Percentiles rank a stretch among this genome's conserved stretches.
Evolutionary conservation across 1,140 invertebrate genomes (phyloP).

Genomic region (Hestina assimilis): DNA sequence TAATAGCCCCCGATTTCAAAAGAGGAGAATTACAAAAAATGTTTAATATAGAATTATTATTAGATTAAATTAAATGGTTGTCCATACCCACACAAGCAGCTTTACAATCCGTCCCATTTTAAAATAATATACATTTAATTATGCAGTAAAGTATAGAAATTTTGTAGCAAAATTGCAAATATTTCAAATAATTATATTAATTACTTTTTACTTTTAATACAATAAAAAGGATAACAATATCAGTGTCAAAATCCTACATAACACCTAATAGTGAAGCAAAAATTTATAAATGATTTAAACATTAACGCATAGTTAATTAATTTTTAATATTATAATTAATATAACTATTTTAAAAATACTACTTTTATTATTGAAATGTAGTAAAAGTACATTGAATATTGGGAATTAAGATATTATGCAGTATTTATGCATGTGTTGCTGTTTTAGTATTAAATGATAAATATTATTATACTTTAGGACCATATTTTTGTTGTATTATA

Average conservation of each 20-base stretch:
- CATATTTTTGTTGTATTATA: conserved; percentile 15
- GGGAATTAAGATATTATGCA: conserved; percentile 14
- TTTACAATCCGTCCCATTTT: conserved; percentile 54
- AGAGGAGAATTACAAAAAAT: conserved; percentile 72
- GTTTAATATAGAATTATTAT: conserved; percentile 72
- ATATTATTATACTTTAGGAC: conserved; percentile 7
- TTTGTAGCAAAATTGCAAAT: no score
- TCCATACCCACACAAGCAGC: conserved; percentile 40
- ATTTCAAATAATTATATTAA: no score
- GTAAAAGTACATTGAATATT: conserved; percentile 3
- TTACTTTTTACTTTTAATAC: no score
- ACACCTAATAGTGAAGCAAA: no score
- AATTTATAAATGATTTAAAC: no score
- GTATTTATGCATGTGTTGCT: conserved; percentile 12
- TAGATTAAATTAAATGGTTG: conserved; percentile 59
- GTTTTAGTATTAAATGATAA: conserved; percentile 4
- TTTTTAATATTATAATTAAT: neutral
- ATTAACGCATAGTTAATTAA: no score
- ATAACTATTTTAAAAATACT: neutral
- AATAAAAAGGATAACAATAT: no score
- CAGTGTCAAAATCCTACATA: no score
- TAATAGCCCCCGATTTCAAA: conserved; percentile 69
- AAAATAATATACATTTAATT: conserved; percentile 18
- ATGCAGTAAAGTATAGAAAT: no score
- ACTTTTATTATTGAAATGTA: neutral